Percentiles rank a stretch among this genome's conserved stretches.
These are phyloP conservation scores for Drosophila meridiana DNA, from an alignment of 2,888 invertebrate species.

Conservation along the genomic window DNA sequence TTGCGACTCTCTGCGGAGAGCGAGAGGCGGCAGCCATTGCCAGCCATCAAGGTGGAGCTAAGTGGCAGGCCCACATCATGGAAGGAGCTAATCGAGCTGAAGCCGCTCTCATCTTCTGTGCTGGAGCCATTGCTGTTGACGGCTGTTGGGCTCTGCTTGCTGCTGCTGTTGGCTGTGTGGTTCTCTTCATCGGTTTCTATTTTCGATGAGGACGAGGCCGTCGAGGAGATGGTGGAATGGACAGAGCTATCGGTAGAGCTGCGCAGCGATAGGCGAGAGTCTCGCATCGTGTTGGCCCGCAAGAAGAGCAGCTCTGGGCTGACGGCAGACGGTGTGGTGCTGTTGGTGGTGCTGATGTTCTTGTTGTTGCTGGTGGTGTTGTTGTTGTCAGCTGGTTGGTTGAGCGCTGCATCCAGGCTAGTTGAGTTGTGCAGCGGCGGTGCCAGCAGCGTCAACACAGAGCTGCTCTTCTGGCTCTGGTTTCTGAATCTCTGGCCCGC, in stretches of 20 bases:
- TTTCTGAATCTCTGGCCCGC: constrained; percentile 64
- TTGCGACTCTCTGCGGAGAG: constrained; percentile 80
- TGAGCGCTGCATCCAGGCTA: constrained; percentile 40
- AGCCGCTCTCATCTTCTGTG: constrained; percentile 93
- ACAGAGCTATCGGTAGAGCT: constrained; percentile 85
- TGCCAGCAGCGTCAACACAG: constrained; percentile 55
- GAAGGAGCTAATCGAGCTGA: constrained; percentile 93
- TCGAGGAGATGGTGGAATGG: constrained; percentile 84
- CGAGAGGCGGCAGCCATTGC: constrained; percentile 52
- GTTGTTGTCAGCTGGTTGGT: constrained; percentile 13
- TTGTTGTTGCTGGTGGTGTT: neutral
- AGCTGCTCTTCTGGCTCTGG: constrained; percentile 47
- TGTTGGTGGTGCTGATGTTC: constrained; percentile 10
- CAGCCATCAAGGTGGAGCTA: constrained; percentile 74
- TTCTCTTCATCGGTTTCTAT: constrained; percentile 84
- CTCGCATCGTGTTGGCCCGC: constrained; percentile 83
- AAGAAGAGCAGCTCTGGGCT: constrained; percentile 82
- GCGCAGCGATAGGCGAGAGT: constrained; percentile 84
- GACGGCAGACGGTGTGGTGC: constrained; percentile 28
- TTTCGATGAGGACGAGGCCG: constrained; percentile 81
- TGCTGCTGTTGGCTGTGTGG: constrained; percentile 32
- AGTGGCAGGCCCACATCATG: constrained; percentile 91
- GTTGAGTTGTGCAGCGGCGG: constrained; percentile 71
- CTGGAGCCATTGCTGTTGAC: constrained; percentile 72
- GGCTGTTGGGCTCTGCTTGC: constrained; percentile 47